Percentiles rank a stretch among this genome's conserved stretches.
phyloP scores from a whole-genome alignment of 2,797 vertebrate species.

The Myotis myotis region DNA sequence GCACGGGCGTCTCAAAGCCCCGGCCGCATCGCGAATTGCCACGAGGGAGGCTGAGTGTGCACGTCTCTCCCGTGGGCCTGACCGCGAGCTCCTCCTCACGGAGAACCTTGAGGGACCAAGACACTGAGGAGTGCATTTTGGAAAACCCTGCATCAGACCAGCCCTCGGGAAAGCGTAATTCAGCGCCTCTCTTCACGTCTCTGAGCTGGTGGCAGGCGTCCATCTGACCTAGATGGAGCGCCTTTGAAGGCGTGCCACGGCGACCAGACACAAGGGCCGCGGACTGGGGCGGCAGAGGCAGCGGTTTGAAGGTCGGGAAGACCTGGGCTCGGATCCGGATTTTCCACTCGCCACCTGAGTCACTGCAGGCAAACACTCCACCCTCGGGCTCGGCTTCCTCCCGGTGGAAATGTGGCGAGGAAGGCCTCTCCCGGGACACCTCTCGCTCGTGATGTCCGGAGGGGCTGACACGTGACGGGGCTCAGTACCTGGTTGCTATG shows the following conservation, averaged over 20 bases:
- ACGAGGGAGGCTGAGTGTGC: neutral
- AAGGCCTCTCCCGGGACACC: neutral
- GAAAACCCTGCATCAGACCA: neutral
- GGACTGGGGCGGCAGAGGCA: neutral
- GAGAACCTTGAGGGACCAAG: neutral
- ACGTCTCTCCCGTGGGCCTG: neutral
- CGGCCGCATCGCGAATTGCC: neutral
- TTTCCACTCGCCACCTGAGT: neutral
- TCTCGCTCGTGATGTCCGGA: neutral
- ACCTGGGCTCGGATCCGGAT: neutral
- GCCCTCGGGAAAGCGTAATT: neutral
- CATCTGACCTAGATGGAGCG: neutral
- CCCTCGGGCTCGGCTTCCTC: neutral
- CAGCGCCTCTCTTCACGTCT: neutral
- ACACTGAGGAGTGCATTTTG: neutral
- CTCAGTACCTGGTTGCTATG: neutral
- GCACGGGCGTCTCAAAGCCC: neutral
- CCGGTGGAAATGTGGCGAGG: neutral
- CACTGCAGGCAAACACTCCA: neutral
- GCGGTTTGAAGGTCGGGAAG: neutral
- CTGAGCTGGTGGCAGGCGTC: neutral
- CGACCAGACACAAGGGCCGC: neutral
- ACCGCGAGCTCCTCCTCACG: neutral
- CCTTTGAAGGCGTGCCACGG: neutral
- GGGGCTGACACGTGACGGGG: neutral